Evolutionary conservation across 2,888 invertebrate species (phyloP), one percentile per base, ranked within the genome.

Genomic region (Diloba caeruleocephala): DNA sequence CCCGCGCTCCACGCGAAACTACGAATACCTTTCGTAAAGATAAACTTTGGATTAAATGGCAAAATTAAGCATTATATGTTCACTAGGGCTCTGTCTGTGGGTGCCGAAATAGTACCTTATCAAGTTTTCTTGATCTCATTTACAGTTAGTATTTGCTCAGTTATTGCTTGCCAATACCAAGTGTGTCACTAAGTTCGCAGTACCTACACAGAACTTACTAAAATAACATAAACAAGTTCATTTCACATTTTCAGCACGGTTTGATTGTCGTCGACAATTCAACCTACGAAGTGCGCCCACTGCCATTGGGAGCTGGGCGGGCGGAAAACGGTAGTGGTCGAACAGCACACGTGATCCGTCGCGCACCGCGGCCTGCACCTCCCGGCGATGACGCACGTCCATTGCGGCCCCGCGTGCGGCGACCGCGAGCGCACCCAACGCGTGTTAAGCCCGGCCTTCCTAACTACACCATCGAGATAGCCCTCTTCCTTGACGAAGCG

Each of bases 401-500:
- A 0, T 72, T 92, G 8, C 81, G 89, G 0, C 84, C 84, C 13
- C 79, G 84, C 19, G 76, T 72, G 21, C 81, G 88, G 5, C 78
- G 82, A 8, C 89, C 88, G 2, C 83, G 90, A n/a, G 74, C 70
- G 26, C 67, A 71, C 23, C 58, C 63, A 31, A 61, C 76, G 8
- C 76, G 62, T 10, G 44, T 63, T 17, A 85, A 86, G 38, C 80
- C 81, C 2, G 82, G 79, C 2, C 87, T 87, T 0, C 74, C 88
- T 7, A 85, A 87, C 49, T 92, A 96, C 56, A 96, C 96, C 2
- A 89, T 96, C 28, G 97, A 97, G 82, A 85, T 96, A 41, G 96
- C 96, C 0, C 84, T 97, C 31, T 97, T 97, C 82, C 94, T 97
- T 69, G 97, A 97, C 75, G 95, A 96, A 78, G 94, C 96, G 0